Evolutionary conservation across 2,113 vertebrate species (phyloP), one percentile per base, ranked within the genome.

Genomic region (Xiphophorus couchianus): DNA sequence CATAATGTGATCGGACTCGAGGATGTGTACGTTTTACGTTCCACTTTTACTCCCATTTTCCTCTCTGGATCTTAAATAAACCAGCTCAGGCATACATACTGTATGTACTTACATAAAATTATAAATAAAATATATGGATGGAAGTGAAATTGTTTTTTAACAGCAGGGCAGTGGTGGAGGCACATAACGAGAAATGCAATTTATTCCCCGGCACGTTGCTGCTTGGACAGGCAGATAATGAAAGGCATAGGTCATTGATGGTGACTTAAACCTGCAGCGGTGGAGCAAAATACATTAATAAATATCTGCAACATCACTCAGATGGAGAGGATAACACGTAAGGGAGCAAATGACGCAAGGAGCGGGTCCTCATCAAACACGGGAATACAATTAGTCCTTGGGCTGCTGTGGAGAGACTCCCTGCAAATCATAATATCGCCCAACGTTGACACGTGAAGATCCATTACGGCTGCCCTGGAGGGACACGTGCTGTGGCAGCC

Each of bases 171-270:
- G 89, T 72, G 67, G 87, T 61, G 5, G 84, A 64, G 94, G 95
- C 96, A 95, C 96, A 96, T 97, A 97, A 98, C 95, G 81, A 97
- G 96, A 95, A 95, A 97, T 95, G 95, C 96, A 98, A 99, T 99
- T 99, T 99, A 99, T 99, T 97, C 97, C 94, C 92, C 93, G 92
- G 95, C 98, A 99, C 96, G 96, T 93, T 90, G 92, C 94, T 89
- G 94, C 95, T 96, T 96, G 96, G 97, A 98, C 97, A 97, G 95
- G 93, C 95, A 96, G 96, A 97, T 98, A 98, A 98, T 98, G 97
- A 98, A 98, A 98, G 96, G 96, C 96, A 95, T 96, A 97, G 98
- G 98, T 98, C 97, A 97, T 95, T 96, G 96, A 95, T 94, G 96
- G 97, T 95, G 96, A 97, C 96, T 97, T 97, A 97, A 98, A 97